These are phyloP conservation scores for Conops quadrifasciatus DNA, from an alignment of 2,888 invertebrate species.

Conservation along the genomic window DNA sequence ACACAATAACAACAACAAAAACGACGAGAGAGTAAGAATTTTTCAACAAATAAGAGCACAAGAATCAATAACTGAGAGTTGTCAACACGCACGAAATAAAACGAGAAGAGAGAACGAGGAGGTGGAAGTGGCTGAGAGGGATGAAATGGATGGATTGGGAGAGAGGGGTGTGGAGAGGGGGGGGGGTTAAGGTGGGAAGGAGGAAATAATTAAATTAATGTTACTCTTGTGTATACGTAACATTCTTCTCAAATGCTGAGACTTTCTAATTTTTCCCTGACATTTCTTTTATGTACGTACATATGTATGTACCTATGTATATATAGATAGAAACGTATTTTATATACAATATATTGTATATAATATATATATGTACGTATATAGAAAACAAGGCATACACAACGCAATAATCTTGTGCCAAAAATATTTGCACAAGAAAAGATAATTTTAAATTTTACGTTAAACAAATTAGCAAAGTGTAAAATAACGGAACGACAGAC, in stretches of 20 bases:
- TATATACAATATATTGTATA: background rate
- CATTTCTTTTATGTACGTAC: constrained; percentile 23
- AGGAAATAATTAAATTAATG: constrained; percentile 22
- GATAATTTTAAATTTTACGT: too few species aligned
- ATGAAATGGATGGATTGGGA: background rate
- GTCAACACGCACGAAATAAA: background rate
- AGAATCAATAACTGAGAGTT: too few species aligned
- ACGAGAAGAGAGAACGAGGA: background rate
- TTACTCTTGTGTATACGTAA: constrained; percentile 48
- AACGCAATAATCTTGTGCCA: constrained; percentile 15
- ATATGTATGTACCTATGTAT: constrained; percentile 8
- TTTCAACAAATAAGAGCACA: too few species aligned
- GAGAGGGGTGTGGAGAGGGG: constrained; percentile 17
- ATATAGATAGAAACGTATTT: background rate
- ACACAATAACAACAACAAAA: too few species aligned
- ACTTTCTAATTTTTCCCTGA: constrained; percentile 32
- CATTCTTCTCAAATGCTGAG: constrained; percentile 39
- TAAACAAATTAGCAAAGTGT: background rate
- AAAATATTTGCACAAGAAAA: constrained; percentile 9
- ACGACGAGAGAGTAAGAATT: too few species aligned
- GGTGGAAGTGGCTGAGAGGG: background rate
- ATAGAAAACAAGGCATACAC: background rate
- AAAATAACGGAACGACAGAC: constrained; percentile 2
- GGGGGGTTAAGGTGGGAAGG: constrained; percentile 26
- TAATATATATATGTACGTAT: constrained; percentile 6